A percentile compares a stretch with the other conserved stretches of the same genome.
These are phyloP conservation scores for Athripsodes cinereus DNA, from an alignment of 2,888 invertebrate genomes.

Conservation along the genomic window DNA sequence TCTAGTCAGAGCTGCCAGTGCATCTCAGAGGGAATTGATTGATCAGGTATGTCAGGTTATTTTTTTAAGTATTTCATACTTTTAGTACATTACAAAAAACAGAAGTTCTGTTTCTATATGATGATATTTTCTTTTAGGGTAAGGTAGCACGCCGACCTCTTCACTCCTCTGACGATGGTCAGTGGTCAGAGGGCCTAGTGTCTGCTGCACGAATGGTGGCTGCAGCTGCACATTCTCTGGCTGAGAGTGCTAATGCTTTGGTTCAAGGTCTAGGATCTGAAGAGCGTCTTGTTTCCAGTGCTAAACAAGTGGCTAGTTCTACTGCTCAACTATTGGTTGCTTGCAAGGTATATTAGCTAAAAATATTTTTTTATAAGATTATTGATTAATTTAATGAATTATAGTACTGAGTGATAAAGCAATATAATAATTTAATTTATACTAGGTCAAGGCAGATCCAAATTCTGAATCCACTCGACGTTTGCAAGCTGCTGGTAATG, in stretches of 20 bases:
- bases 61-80: too few species aligned
- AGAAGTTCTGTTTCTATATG: not conserved
- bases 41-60: constrained; percentile 58
- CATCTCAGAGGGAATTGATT: constrained; percentile 93
- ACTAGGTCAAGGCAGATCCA: constrained; percentile 87
- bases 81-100: too few species aligned
- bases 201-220: constrained; percentile 95
- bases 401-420: too few species aligned
- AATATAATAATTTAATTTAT: too few species aligned
- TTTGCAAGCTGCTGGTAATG: constrained; percentile 89
- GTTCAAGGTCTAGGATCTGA: constrained; percentile 90
- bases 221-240: constrained; percentile 94
- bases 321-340: constrained; percentile 97
- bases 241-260: constrained; percentile 95
- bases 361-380: too few species aligned
- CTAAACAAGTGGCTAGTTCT: constrained; percentile 93
- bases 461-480: constrained; percentile 90
- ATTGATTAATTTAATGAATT: too few species aligned
- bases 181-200: constrained; percentile 96
- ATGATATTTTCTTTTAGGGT: constrained; percentile 49
- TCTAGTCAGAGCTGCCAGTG: constrained; percentile 91
- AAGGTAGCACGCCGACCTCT: constrained; percentile 78
- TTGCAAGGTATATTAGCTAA: constrained; percentile 66
- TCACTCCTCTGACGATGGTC: constrained; percentile 89
- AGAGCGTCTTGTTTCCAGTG: constrained; percentile 93